Percentiles rank a stretch among this genome's conserved stretches.
These are phyloP conservation scores for Phorcus lineatus DNA, from an alignment of 2,888 invertebrate species.

Conservation along the genomic window DNA sequence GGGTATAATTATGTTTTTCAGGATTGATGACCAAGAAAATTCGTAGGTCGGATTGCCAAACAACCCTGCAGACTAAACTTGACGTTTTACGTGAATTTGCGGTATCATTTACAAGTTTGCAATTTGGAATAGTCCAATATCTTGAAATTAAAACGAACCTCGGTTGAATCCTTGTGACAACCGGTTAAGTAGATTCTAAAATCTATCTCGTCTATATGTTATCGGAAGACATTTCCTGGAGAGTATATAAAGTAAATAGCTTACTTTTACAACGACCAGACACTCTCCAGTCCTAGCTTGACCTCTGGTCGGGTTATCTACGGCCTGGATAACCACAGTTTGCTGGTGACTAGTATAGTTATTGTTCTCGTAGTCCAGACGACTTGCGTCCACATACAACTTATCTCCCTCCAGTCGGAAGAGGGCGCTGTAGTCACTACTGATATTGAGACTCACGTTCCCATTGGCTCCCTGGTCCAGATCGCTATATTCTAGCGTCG, in stretches of 20 bases:
- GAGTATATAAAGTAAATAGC: neutral
- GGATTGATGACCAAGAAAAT: too few relatives aligned
- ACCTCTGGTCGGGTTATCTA: neutral
- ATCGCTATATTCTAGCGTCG: neutral
- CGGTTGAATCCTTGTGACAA: too few relatives aligned
- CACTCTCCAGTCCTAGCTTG: neutral
- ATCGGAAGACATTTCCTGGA: neutral
- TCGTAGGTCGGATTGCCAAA: too few relatives aligned
- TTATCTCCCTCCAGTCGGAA: neutral
- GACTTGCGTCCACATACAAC: neutral
- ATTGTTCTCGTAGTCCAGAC: neutral
- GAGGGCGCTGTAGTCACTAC: neutral
- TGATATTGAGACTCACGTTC: neutral
- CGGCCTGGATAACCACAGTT: neutral
- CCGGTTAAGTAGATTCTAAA: too few relatives aligned
- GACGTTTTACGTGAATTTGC: too few relatives aligned
- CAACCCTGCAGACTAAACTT: too few relatives aligned
- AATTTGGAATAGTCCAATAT: too few relatives aligned
- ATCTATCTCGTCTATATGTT: too few relatives aligned
- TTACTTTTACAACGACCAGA: neutral
- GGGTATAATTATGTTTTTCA: too few relatives aligned
- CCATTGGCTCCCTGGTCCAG: neutral
- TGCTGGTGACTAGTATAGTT: neutral
- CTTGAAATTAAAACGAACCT: too few relatives aligned
- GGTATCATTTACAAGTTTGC: too few relatives aligned